These are phyloP conservation scores for Sycophila texana DNA, from an alignment of 2,888 invertebrate species.

Conservation along the genomic window DNA sequence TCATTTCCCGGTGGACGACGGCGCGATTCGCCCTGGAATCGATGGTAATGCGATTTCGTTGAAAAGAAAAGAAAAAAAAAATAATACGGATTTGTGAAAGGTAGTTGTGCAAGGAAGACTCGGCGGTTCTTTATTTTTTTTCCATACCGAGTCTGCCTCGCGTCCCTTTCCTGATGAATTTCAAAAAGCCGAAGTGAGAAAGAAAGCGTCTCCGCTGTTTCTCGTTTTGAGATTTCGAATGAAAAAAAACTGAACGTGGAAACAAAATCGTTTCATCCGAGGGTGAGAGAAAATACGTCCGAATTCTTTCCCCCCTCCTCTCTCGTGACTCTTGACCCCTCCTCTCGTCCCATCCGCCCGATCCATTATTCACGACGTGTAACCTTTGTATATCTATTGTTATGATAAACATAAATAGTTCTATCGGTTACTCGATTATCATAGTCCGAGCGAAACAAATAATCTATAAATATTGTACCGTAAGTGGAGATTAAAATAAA, in stretches of 20 bases:
- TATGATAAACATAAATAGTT: constrained; percentile 68
- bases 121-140: background rate
- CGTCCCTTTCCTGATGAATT: background rate
- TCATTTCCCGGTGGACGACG: too few species aligned
- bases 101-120: background rate
- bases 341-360: background rate
- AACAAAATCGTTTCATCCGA: constrained; percentile 24
- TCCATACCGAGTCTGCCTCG: background rate
- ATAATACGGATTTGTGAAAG: too few species aligned
- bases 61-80: too few species aligned
- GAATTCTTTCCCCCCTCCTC: constrained; percentile 30
- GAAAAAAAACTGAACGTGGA: constrained; percentile 1
- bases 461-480: constrained; percentile 73
- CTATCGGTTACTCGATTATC: constrained; percentile 68
- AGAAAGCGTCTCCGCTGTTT: background rate
- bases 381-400: constrained; percentile 72
- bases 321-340: constrained; percentile 13
- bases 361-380: constrained; percentile 59
- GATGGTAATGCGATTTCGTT: too few species aligned
- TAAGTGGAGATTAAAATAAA: constrained; percentile 71
- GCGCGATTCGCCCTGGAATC: too few species aligned
- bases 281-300: constrained; percentile 48
- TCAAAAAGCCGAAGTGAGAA: background rate
- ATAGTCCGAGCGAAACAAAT: constrained; percentile 68
- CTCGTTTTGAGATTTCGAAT: constrained; percentile 9